These are phyloP conservation scores for Garra rufa DNA, from an alignment of 2,113 vertebrate species.

Conservation along the genomic window DNA sequence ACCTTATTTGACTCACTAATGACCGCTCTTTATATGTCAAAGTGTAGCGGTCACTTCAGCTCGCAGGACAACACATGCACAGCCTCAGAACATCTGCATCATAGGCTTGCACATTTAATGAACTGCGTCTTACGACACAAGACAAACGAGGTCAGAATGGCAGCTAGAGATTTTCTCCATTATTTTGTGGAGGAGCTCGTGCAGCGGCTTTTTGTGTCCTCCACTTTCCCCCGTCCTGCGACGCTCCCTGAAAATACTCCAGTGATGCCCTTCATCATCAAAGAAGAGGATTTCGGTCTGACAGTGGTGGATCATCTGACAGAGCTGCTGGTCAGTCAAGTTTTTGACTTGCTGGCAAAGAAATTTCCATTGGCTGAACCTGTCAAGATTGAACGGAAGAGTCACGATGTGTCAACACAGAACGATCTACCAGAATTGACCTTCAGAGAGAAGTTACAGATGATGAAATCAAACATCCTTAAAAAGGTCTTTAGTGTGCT, in stretches of 20 bases:
- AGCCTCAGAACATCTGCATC: neutral
- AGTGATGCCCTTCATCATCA: neutral
- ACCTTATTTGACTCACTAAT: neutral
- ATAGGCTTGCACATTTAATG: neutral
- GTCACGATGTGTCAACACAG: neutral
- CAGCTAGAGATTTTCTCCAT: neutral
- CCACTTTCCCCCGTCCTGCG: neutral
- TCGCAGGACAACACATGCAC: too few relatives aligned
- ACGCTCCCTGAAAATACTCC: neutral
- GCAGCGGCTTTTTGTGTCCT: neutral
- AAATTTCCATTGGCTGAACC: neutral
- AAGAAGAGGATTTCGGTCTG: neutral
- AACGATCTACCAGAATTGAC: neutral
- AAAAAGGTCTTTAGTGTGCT: neutral
- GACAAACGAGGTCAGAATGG: neutral
- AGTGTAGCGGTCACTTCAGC: neutral
- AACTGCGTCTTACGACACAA: neutral
- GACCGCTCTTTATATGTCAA: neutral
- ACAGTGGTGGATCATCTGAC: neutral
- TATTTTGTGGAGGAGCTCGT: neutral
- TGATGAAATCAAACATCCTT: neutral
- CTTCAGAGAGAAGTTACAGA: neutral
- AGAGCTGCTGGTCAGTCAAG: slow-evolving; percentile 15
- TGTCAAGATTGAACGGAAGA: neutral
- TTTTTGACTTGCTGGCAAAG: neutral